Percentiles rank a stretch among this genome's conserved stretches.
These are phyloP conservation scores for Ammodytes marinus DNA, from an alignment of 2,113 vertebrate species.

Conservation along the genomic window DNA sequence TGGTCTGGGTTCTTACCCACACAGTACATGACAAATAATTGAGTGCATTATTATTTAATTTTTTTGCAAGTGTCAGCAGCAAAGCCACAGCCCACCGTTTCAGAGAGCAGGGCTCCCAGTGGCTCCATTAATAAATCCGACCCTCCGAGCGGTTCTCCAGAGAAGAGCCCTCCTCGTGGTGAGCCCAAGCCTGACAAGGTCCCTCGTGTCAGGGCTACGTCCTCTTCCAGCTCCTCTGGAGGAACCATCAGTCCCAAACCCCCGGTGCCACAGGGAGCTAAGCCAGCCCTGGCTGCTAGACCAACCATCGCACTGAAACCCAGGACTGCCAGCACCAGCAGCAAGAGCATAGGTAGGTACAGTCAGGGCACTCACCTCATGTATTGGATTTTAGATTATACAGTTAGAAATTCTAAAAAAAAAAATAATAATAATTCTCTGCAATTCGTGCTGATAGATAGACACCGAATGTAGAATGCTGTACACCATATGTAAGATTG, in stretches of 20 bases:
- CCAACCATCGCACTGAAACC: constrained; percentile 93
- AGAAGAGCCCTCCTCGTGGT: constrained; percentile 83
- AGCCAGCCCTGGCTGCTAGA: constrained; percentile 88
- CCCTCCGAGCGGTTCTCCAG: constrained; percentile 72
- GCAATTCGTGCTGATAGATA: neutral
- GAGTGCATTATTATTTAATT: neutral
- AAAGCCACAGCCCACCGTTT: constrained; percentile 81
- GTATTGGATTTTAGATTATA: neutral
- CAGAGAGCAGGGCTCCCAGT: constrained; percentile 83
- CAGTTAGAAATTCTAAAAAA: neutral
- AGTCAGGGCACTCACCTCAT: neutral
- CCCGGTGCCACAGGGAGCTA: constrained; percentile 85
- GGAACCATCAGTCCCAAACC: constrained; percentile 88
- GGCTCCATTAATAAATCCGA: constrained; percentile 59
- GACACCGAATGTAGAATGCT: neutral
- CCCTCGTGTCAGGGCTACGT: constrained; percentile 83
- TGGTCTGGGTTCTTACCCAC: neutral
- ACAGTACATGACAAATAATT: neutral
- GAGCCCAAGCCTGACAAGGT: constrained; percentile 88
- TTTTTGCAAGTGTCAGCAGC: constrained; percentile 51
- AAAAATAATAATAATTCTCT: neutral
- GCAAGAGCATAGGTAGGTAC: constrained; percentile 89
- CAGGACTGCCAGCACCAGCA: constrained; percentile 81
- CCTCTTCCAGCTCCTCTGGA: constrained; percentile 76
- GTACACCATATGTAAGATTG: too few relatives aligned